Evolutionary conservation across 2,113 vertebrate genomes (phyloP), one percentile per base, ranked within the genome.

Genomic region (Leuciscus idus): DNA sequence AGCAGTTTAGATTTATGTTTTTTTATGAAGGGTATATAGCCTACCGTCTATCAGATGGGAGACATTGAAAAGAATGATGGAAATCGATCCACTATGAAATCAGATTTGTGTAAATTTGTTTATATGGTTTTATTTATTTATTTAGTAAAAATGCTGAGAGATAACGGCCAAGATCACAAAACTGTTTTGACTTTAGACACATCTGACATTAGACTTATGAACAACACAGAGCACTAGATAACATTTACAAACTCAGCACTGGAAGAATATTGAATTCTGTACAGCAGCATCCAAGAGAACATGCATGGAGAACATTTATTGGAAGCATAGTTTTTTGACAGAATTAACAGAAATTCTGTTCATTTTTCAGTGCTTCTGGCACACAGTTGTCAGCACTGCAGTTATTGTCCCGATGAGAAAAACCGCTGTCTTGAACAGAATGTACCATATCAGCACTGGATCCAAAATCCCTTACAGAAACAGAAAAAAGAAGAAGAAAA

Each of bases 371-470:
- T 39, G 21, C 21, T 15, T 55, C 72, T 57, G 13, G 6, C 28
- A 81, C 19, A 82, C 57, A 64, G 2, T 12, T 26, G 2, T 78
- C 12, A 82, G 30, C n/a, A 0, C 30, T 28, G 59, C 72, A 77
- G 43, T 75, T 81, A 83, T 23, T 4, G 9, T 73, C 33, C 73
- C 61, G 17, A 85, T 76, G 57, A 89, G 46, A 64, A 83, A 87
- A n/a, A 87, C 55, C 9, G 13, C 83, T 4, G 59, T 64, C 73
- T 89, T 89, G 46, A 84, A 36, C 79, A 89, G 26, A 13, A 89
- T 33, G 72, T 89, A 89, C 46, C 74, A 89, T 33, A 83, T 57
- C 43, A 81, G 83, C 11, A 21, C 50, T 28, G 23, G 77, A 64
- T 52, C 15, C 76, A 62, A 52, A 28, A 23, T 1, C 64, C 88